phyloP scores from a whole-genome alignment of 2,888 invertebrate species.

The Lycia hirtaria region DNA sequence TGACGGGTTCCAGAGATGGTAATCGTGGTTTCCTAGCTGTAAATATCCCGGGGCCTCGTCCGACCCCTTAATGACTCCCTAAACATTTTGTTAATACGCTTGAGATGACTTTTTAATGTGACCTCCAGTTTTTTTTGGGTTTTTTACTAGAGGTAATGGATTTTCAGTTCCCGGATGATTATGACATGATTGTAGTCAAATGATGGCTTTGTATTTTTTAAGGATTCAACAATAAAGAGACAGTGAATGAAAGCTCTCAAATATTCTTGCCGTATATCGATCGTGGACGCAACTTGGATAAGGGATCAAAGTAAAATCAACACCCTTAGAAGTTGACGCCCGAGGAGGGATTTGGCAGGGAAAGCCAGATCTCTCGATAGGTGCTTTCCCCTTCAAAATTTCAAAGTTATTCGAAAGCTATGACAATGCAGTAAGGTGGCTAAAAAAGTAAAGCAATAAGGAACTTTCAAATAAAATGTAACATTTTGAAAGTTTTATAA shows the following conservation, averaged over 20 bases:
- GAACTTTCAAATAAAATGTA: no score
- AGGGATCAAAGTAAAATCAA: slow-evolving; percentile 14
- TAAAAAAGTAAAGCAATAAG: no score
- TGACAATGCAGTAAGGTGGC: no score
- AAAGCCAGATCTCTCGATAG: background rate
- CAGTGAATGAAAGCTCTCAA: no score
- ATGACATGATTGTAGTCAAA: slow-evolving; percentile 17
- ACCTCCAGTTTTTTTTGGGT: slow-evolving; percentile 48
- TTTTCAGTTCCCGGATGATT: slow-evolving; percentile 28
- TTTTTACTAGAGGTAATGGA: slow-evolving; percentile 24
- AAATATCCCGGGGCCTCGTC: slow-evolving; percentile 44
- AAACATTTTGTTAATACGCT: slow-evolving; percentile 73
- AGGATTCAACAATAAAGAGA: background rate
- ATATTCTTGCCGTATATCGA: background rate
- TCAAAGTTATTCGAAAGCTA: background rate
- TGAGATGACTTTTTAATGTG: slow-evolving; percentile 75
- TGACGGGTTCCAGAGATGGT: slow-evolving; percentile 37
- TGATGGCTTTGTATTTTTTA: slow-evolving; percentile 5
- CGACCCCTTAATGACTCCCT: slow-evolving; percentile 63
- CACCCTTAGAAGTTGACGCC: slow-evolving; percentile 9
- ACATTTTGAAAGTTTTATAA: no score
- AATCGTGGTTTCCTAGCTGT: slow-evolving; percentile 44
- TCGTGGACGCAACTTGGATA: slow-evolving; percentile 1
- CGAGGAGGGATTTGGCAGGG: background rate
- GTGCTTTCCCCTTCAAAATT: background rate